phyloP scores from a whole-genome alignment of 1,140 invertebrate species.

The Brachionus paranguensis region DNA sequence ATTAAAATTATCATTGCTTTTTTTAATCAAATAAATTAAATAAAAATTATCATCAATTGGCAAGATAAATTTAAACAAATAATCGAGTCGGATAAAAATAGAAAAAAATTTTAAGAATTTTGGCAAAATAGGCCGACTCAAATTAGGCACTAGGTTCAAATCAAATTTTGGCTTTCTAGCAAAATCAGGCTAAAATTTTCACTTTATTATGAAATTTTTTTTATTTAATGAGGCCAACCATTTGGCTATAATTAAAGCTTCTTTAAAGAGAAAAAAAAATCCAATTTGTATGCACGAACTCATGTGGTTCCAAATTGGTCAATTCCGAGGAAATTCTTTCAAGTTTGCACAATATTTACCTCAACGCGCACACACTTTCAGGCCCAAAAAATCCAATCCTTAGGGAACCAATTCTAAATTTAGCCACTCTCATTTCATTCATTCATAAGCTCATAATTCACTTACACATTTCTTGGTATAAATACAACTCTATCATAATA shows the following conservation, averaged over 20 bases:
- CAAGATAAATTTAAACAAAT: too few species aligned
- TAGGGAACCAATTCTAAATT: neutral
- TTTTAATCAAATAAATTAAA: too few species aligned
- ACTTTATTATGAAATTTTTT: neutral
- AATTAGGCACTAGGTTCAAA: neutral
- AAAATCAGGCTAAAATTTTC: neutral
- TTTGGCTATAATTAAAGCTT: neutral
- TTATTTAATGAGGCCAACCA: neutral
- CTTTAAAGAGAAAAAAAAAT: neutral
- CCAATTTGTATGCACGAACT: neutral
- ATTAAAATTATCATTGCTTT: too few species aligned
- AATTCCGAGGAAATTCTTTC: neutral
- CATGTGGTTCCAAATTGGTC: neutral
- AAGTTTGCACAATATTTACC: neutral
- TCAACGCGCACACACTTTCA: neutral
- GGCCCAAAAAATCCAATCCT: neutral
- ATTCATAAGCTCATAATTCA: neutral
- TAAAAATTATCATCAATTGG: too few species aligned
- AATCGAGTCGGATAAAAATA: neutral
- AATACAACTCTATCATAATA: conserved; percentile 3
- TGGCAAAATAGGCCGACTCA: neutral
- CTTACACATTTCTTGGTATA: neutral
- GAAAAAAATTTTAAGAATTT: neutral
- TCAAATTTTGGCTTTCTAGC: neutral
- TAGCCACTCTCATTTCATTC: neutral